phyloP scores from a whole-genome alignment of 2,113 vertebrate genomes.

The Cricetomys ansorgei region DNA sequence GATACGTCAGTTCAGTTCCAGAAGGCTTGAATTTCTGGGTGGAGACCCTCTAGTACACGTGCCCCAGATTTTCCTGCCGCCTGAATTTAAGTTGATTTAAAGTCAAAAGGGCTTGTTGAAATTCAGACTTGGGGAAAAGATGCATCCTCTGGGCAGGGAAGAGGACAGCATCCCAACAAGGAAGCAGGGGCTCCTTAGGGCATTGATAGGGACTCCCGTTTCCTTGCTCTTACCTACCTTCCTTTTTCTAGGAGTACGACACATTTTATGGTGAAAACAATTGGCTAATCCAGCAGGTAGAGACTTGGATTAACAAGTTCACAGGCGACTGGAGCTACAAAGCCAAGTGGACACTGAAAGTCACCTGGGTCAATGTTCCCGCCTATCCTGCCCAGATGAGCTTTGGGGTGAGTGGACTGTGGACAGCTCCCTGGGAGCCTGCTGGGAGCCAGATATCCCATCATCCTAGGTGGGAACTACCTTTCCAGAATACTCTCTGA shows the following conservation, averaged over 20 bases:
- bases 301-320: slow-evolving; percentile 77
- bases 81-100: not conserved
- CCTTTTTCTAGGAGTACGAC: slow-evolving; percentile 80
- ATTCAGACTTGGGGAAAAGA: not conserved
- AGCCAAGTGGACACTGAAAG: slow-evolving; percentile 87
- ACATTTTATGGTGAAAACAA: slow-evolving; percentile 70
- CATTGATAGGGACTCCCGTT: not conserved
- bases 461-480: not conserved
- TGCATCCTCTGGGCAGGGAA: not conserved
- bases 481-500: not conserved
- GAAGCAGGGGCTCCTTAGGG: not conserved
- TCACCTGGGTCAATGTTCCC: slow-evolving; percentile 85
- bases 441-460: not conserved
- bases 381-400: slow-evolving; percentile 58
- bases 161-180: not conserved
- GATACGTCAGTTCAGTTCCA: not conserved
- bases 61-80: not conserved
- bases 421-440: too few species aligned
- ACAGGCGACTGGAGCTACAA: slow-evolving; percentile 79
- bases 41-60: not conserved
- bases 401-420: slow-evolving; percentile 73
- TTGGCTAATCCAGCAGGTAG: slow-evolving; percentile 45
- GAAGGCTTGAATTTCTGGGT: not conserved
- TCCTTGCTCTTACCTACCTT: slow-evolving; percentile 19
- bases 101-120: slow-evolving; percentile 5